Evolutionary conservation across 2,113 vertebrate genomes (phyloP).

Genomic region (Pandion haliaetus): DNA sequence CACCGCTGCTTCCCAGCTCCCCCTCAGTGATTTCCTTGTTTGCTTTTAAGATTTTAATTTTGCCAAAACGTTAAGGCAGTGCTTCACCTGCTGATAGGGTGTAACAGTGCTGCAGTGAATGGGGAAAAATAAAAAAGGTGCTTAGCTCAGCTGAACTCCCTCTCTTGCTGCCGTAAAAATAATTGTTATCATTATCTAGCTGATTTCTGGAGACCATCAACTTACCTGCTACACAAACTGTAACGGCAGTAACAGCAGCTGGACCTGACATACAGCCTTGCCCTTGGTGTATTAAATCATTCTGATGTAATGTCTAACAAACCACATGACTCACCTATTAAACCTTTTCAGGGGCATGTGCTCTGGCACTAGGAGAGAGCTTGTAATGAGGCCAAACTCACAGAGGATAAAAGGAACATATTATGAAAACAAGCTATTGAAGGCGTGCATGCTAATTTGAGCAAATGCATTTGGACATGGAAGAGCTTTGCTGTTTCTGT

Average conservation of each 20-base stretch:
- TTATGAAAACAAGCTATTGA: constrained; percentile 60
- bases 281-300: constrained; percentile 87
- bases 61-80: background rate
- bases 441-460: background rate
- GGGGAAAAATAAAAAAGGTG: constrained; percentile 12
- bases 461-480: constrained; percentile 20
- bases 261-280: constrained; percentile 79
- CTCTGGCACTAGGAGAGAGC: constrained; percentile 76
- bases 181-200: constrained; percentile 64
- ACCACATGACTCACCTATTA: constrained; percentile 76
- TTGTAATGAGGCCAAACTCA: constrained; percentile 77
- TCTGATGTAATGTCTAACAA: constrained; percentile 91
- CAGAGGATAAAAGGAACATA: constrained; percentile 32
- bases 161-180: constrained; percentile 8
- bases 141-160: constrained; percentile 43
- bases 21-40: background rate
- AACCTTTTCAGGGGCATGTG: constrained; percentile 82
- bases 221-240: constrained; percentile 1
- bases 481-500: background rate
- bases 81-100: background rate
- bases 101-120: background rate
- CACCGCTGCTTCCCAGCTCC: accelerated
- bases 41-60: background rate
- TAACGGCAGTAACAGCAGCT: constrained; percentile 63
- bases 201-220: constrained; percentile 64